Base-by-base conservation (phyloP, 2,888 invertebrate genomes). In the Poecilobothrus nobilitatus region DNA sequence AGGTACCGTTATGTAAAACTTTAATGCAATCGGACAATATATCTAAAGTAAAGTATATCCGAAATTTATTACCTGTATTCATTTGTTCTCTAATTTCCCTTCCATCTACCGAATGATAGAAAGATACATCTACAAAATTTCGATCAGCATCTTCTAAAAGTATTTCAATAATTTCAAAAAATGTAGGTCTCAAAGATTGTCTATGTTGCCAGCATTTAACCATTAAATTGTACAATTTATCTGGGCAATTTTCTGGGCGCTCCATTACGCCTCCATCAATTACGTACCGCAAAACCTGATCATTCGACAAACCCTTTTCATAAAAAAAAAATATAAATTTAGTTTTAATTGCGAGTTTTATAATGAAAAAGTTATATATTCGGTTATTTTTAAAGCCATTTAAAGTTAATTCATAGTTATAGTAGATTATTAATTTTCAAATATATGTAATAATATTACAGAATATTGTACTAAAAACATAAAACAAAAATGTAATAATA, bases 211-310 rank as follows among this genome's bases (percentile, higher is more conserved):
- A 99, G 81, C 97, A 97, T 72, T 86, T 86, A 74, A 89, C 86
- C 98, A 99, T 99, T 73, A 98, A 84, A 73, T 89, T 87, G 82
- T 94, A 95, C 80, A 98, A 84, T 75, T 91, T 88, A 77, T 94
- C 92, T 1, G 97, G 97, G 82, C 98, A 98, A 20, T 65, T 65
- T 81, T 94, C 94, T 0, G 98, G 99, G 71, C 91, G 88, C 80
- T 95, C 94, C 95, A 98, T 95, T 65, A 94, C 91, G 68, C 94
- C 92, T 67, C 95, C 94, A 75, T 92, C 92, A 72, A 92, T 91
- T 70, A 97, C 95, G 82, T 92, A 94, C 20, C 91, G 87, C 73
- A 96, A 82, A 69, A 92, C 96, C 84, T 97, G 94, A 83, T 97
- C 96, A 82, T 97, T 97, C 15, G 93, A 89, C 73, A 93, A 83